Evolutionary conservation across 92 coral and sea anemone species (phyloP), one percentile per base, ranked within the genome.

Genomic region (Phenganax marumi): DNA sequence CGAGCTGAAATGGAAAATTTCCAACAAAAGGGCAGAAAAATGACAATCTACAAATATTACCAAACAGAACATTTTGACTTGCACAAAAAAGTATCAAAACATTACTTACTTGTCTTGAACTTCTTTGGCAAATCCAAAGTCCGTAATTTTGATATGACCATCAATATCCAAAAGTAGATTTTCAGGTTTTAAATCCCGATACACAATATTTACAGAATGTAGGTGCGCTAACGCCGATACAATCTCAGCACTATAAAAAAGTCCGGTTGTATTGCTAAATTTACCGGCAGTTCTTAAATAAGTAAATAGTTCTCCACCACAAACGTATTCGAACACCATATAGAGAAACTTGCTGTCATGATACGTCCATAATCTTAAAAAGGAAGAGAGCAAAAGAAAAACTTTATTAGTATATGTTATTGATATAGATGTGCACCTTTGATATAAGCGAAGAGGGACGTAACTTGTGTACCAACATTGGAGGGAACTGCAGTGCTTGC

Each of bases 121-220:
- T 63, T 90, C 96, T 84, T 95, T 95, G 7, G 98, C 98, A 86
- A 95, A 95, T 66, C 98, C 98, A 92, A 95, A 95, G 87, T 95
- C 98, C 69, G 98, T 95, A 83, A 95, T 88, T 83, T 95, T 95
- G 49, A 95, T 96, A 84, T 95, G 98, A 14, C 98, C 98, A 68
- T 92, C 98, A 58, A 89, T 85, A 80, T 95, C 98, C 70, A 95
- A 88, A 70, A 95, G 85, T 63, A 95, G 91, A 83, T 95, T 95
- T 79, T 95, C 98, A 9, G 98, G 98, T 81, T 95, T 95, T 84
- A 95, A 81, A 75, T 95, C 98, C 75, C 98, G 91, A 87, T 95
- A 95, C 33, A 95, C 97, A 71, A 95, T 92, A 86, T 87, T 93
- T 77, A 84, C 85, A 60, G 87, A 70, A 72, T 95, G 98, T 52